A percentile compares a stretch with the other conserved stretches of the same genome.
These are phyloP conservation scores for Eupeodes corollae DNA, from an alignment of 1,140 invertebrate genomes.

Conservation along the genomic window DNA sequence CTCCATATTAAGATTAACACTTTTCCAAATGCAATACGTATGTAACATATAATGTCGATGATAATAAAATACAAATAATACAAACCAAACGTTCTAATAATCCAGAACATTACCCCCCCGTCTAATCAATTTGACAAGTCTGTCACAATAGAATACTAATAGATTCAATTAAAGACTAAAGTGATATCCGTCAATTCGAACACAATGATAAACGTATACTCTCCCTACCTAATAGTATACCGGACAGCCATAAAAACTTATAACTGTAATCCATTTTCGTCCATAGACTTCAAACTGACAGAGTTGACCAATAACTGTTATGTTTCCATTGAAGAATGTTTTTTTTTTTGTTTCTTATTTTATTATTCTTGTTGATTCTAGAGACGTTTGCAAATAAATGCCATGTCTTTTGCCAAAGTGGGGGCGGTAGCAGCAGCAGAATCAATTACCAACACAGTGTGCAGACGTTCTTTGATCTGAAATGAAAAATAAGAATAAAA, in stretches of 20 bases:
- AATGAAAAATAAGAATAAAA: not conserved
- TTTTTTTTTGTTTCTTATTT: not conserved
- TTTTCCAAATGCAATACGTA: no score
- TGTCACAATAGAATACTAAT: no score
- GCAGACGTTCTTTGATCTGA: not conserved
- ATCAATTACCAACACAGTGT: not conserved
- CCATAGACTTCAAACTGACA: slow-evolving; percentile 10
- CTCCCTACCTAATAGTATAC: slow-evolving; percentile 35
- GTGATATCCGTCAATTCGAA: no score
- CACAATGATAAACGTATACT: not conserved
- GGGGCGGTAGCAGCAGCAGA: not conserved
- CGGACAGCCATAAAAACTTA: slow-evolving; percentile 37
- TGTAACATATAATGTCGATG: no score
- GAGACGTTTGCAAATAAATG: not conserved
- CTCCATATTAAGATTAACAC: no score
- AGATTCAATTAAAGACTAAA: no score
- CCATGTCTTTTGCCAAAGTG: not conserved
- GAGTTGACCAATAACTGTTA: not conserved
- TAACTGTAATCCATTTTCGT: slow-evolving; percentile 37
- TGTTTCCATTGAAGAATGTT: not conserved
- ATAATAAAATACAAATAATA: no score
- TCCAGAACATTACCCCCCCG: no score
- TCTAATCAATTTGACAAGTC: no score
- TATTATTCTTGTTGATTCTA: not conserved
- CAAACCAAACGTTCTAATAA: no score